A percentile compares a stretch with the other conserved stretches of the same genome.
Evolutionary conservation across 2,113 vertebrate species (phyloP).

Genomic region (Echinops telfairi): DNA sequence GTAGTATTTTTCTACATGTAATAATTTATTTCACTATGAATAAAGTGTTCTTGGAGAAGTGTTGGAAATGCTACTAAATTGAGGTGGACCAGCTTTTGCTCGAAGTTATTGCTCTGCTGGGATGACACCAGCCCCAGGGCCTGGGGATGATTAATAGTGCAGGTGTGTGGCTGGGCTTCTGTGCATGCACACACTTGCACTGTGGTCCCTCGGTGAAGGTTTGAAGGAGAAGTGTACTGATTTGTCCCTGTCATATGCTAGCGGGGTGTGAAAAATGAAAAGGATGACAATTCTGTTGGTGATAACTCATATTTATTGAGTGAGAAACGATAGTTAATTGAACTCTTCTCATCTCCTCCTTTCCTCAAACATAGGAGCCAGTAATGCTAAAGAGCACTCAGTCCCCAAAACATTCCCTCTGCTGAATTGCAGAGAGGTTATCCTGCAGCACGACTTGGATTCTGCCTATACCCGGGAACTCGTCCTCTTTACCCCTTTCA

Average conservation of each 20-base stretch:
- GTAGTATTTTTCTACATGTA: background rate
- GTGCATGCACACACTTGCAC: no score
- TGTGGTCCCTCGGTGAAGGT: background rate
- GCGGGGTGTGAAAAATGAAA: no score
- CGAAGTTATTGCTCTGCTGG: background rate
- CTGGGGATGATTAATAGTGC: background rate
- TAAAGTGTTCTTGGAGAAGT: background rate
- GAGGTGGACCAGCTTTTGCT: background rate
- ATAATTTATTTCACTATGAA: constrained; percentile 1
- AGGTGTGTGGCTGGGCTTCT: background rate
- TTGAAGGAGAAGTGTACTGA: background rate
- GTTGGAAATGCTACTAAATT: background rate
- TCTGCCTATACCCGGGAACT: background rate
- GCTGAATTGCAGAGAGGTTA: background rate
- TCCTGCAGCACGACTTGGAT: background rate
- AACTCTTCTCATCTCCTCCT: background rate
- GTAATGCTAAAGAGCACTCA: background rate
- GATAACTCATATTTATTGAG: background rate
- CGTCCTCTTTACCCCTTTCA: background rate
- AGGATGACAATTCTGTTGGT: background rate
- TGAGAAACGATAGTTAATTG: background rate
- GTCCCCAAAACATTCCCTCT: background rate
- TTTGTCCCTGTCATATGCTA: background rate
- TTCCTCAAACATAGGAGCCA: background rate
- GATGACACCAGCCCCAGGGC: background rate